phyloP scores from a whole-genome alignment of 2,113 vertebrate species.

The Pituophis catenifer region DNA sequence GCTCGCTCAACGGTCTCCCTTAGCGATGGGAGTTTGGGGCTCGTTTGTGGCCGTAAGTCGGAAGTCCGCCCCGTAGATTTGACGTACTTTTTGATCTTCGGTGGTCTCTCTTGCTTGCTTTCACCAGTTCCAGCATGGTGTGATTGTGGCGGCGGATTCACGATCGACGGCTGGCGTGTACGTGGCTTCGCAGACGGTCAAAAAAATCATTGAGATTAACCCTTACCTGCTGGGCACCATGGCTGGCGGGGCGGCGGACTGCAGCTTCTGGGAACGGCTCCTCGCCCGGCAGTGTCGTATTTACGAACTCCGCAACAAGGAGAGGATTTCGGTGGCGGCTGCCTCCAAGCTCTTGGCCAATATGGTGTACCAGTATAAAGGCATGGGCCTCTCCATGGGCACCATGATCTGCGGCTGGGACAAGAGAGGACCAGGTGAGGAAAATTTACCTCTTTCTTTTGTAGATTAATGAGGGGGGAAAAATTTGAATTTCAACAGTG shows the following conservation, averaged over 20 bases:
- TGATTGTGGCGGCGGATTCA: constrained; percentile 89
- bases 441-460: neutral
- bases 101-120: neutral
- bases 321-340: constrained; percentile 88
- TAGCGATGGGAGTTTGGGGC: neutral
- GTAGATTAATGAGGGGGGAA: too few species aligned
- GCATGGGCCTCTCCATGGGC: constrained; percentile 92
- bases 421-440: constrained; percentile 88
- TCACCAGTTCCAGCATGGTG: constrained; percentile 82
- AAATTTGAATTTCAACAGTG: too few species aligned
- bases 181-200: constrained; percentile 88
- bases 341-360: constrained; percentile 93
- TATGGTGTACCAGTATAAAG: constrained; percentile 96
- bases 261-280: constrained; percentile 90
- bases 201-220: constrained; percentile 94
- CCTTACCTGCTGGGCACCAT: constrained; percentile 89
- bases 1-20: neutral
- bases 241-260: constrained; percentile 89
- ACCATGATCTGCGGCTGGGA: constrained; percentile 97
- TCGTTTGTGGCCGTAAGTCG: neutral
- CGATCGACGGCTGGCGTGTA: constrained; percentile 87
- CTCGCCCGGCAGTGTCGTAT: constrained; percentile 89
- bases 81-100: neutral
- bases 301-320: constrained; percentile 92
- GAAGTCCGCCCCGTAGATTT: neutral